Evolutionary conservation across 2,113 vertebrate species (phyloP), one percentile per base, ranked within the genome.

Genomic region (Odontesthes bonariensis): DNA sequence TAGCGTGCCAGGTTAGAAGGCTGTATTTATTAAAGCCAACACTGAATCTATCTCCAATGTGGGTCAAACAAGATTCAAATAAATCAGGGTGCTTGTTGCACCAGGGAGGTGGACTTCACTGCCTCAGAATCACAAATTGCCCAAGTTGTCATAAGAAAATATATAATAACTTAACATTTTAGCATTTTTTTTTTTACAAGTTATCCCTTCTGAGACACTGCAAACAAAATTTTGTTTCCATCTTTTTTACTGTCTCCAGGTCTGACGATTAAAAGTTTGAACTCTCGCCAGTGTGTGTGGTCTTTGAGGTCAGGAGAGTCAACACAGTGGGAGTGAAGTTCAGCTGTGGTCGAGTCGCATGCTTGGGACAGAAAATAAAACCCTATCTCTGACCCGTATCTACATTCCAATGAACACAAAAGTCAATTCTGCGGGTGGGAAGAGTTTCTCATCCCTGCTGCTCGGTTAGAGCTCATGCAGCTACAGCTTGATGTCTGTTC

Each of bases 251-350:
- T 38, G 35, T 64, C 46, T 32, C 17, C 42, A 17, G 0, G 44
- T 42, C 12, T 52, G 62, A 47, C 38, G 0, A 8, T 57, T 65
- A 64, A 57, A 38, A 56, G 23, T 40, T 82, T 14, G 44, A 5
- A 55, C 19, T 8, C 6, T 6, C 32, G 47, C n/a, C 44, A 38
- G 68, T 56, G 27, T 78, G 81, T 68, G 84, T 85, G 87, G 84
- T 83, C 79, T 83, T 51, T 42, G 62, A 8, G 2, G 77, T 1
- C 42, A 33, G 35, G 57, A 11, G 38, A 70, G 54, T 67, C 31
- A n/a, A 60, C 77, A 27, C 74, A 58, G 74, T 23, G 66, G 68
- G 82, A 64, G 61, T 20, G 0, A n/a, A 76, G 79, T 67, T 77
- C 64, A 67, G 46, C 66, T 16, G 62, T 66, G 59, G 60, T 56